A percentile compares a stretch with the other conserved stretches of the same genome.
These are phyloP conservation scores for Gerris lacustris DNA, from an alignment of 2,888 invertebrate genomes.

Conservation along the genomic window DNA sequence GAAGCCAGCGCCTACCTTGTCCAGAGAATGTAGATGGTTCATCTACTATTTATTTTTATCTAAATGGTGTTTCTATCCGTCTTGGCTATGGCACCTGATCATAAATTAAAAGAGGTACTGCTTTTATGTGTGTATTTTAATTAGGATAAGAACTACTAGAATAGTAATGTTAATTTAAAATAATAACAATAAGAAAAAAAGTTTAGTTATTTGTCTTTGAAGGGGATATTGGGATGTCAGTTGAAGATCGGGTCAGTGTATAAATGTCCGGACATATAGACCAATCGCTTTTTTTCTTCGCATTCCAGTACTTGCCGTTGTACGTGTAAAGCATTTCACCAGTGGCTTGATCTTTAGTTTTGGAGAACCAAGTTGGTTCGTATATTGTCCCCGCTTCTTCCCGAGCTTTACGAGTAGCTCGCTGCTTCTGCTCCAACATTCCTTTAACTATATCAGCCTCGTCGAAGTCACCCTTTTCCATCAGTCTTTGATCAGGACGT, in stretches of 20 bases:
- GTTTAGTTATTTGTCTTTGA: no score
- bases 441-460: neutral
- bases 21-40: no score
- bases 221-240: no score
- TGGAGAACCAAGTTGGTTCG: neutral
- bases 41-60: no score
- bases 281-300: neutral
- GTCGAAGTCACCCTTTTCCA: conserved; percentile 2
- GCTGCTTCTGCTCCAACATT: neutral
- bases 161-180: no score
- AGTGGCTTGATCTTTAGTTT: neutral
- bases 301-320: neutral
- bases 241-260: neutral
- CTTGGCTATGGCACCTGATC: no score
- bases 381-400: conserved; percentile 42
- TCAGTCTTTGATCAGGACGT: conserved; percentile 7
- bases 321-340: neutral
- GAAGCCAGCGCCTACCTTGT: no score
- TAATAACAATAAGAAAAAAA: no score
- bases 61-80: no score
- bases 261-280: conserved; percentile 4
- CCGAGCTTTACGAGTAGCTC: neutral
- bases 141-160: no score
- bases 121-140: no score
- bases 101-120: no score